Base-by-base conservation (phyloP, 2,113 vertebrate species). In the Struthio camelus region DNA sequence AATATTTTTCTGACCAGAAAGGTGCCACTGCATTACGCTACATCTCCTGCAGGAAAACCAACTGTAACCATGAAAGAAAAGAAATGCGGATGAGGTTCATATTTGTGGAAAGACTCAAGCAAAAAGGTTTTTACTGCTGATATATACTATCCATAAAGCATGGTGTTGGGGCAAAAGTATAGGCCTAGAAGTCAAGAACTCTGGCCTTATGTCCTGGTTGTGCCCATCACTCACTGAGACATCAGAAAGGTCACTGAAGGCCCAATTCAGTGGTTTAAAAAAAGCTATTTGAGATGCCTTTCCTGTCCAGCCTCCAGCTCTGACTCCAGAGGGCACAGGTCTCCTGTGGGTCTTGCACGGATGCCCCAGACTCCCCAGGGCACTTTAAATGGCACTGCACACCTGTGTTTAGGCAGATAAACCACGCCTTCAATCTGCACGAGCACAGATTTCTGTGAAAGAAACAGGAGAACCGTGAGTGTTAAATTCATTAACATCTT, bases 401-500 rank as follows among this genome's bases (percentile, higher is more conserved):
- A 2, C 3, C 42, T 6, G 6, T n/a, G 23, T 42, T 69, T 8
- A 5, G 50, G 53, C 23, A 54, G 65, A 56, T 10, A 19, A 80
- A 44, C 4, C 53, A 77, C 38, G 15, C 30, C 22, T 59, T 44
- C 64, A 32, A 36, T 30, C 66, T 58, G 11, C 58, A 44, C 67
- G 27, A 71, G 30, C 51, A 79, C 27, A 42, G 28, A 19, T n/a
- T 71, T 50, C 73, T 64, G 69, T 48, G 44, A 54, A 64, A 48
- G 0, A 1, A 46, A 44, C 5, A 85, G 67, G 2, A 72, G 11
- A 66, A 28, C 1, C 46, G 18, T 14, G 32, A 18, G 67, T 2
- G 1, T 78, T 46, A 30, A 12, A 65, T 36, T 81, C 12, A 8
- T 32, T 7, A 56, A 30, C 3, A 7, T 36, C 38, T 50, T 28